These are phyloP conservation scores for Aegithalos caudatus DNA, from an alignment of 2,113 vertebrate species.

Conservation along the genomic window DNA sequence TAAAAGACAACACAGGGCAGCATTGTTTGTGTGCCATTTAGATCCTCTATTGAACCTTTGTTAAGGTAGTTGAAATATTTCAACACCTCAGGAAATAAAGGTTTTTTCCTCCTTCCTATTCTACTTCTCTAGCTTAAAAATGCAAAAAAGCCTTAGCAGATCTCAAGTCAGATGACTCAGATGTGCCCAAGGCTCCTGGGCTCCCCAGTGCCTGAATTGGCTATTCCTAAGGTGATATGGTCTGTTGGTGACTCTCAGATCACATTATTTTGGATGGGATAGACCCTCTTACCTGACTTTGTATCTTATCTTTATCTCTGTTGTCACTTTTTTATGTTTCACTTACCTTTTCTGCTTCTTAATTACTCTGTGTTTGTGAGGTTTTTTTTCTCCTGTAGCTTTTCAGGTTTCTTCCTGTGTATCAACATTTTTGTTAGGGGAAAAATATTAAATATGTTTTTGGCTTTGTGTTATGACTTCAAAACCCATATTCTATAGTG, in stretches of 20 bases:
- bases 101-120: background rate
- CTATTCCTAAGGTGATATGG: background rate
- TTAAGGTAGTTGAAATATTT: background rate
- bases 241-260: background rate
- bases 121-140: background rate
- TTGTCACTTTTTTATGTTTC: background rate
- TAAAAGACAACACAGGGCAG: background rate
- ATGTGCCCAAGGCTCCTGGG: background rate
- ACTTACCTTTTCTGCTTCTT: background rate
- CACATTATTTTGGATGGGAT: background rate
- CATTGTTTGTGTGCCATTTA: background rate
- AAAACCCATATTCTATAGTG: background rate
- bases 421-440: background rate
- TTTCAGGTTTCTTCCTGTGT: background rate
- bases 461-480: background rate
- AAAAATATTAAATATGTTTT: background rate
- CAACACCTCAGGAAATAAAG: background rate
- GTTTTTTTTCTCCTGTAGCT: background rate
- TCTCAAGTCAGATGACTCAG: background rate
- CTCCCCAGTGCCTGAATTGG: background rate
- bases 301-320: background rate
- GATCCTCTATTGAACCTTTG: background rate
- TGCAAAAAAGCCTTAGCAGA: background rate
- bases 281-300: background rate
- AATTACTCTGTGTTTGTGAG: background rate